Evolutionary conservation across 1,140 invertebrate genomes (phyloP), one percentile per base, ranked within the genome.

Genomic region (Diprion similis): DNA sequence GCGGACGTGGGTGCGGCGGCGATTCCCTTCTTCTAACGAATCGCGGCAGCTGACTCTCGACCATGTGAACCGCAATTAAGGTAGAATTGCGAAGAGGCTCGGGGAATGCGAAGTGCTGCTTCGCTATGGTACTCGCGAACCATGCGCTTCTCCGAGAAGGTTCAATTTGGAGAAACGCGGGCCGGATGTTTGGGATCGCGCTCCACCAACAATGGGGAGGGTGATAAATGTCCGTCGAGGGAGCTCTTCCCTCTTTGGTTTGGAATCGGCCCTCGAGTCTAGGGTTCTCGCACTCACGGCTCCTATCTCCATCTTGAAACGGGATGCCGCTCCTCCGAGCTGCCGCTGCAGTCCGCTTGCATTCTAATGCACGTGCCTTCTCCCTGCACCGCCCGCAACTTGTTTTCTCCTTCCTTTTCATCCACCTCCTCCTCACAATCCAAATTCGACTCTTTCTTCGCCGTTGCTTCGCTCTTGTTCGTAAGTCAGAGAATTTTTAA

Each of bases 221-320:
- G 81, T 86, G 84, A 86, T 86, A 84, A 85, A 86, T 85, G 84
- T 80, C 74, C 76, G 75, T 74, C 77, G 82, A 75, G 76, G 51
- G 77, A 80, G 78, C 77, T 77, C 78, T 80, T 77, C 80, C 72
- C 66, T 73, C 46, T 17, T 59, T 45, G 19, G 10, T 71, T n/a
- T 37, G 24, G 24, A 37, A 37, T 37, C 24, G 24, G 24, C 24
- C 24, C 24, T 37, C 71, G 76, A 73, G 66, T 68, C 66, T 45
- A 67, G 69, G 51, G 15, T 70, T 71, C 70, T 24, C 67, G 71
- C 70, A 46, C 76, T 74, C 79, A 70, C 77, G 72, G 75, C 71
- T 73, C 77, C 81, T 85, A 87, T 87, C 85, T 87, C 80, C 85
- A 87, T 86, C 85, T 87, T 86, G 85, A 87, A 87, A 87, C 78